phyloP scores from a whole-genome alignment of 2,888 invertebrate species.

The Anorthoa munda region DNA sequence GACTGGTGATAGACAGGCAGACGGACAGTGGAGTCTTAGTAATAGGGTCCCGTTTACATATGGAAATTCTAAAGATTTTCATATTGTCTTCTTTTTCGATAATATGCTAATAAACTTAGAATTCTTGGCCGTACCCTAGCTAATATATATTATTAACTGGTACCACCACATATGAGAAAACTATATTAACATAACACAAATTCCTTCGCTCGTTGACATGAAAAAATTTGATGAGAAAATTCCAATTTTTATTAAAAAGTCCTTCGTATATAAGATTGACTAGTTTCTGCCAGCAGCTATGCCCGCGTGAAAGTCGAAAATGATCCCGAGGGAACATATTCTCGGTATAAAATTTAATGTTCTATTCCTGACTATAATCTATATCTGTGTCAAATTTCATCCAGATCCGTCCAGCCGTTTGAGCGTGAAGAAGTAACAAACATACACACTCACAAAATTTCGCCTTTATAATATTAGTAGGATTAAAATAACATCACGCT shows the following conservation, averaged over 20 bases:
- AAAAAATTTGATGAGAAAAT: slow-evolving; percentile 33
- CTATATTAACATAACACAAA: slow-evolving; percentile 26
- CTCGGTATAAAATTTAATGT: too few relatives aligned
- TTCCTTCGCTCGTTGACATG: slow-evolving; percentile 17
- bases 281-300: not conserved
- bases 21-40: too few relatives aligned
- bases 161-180: slow-evolving; percentile 20
- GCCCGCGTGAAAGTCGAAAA: too few relatives aligned
- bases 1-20: too few relatives aligned
- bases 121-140: slow-evolving; percentile 29
- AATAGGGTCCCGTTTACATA: too few relatives aligned
- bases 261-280: slow-evolving; percentile 7
- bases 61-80: not conserved
- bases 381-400: not conserved
- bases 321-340: too few relatives aligned
- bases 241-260: slow-evolving; percentile 33
- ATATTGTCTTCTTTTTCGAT: not conserved
- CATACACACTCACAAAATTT: too few relatives aligned
- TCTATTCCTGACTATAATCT: too few relatives aligned
- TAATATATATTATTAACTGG: slow-evolving; percentile 38
- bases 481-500: too few relatives aligned
- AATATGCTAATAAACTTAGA: slow-evolving; percentile 24
- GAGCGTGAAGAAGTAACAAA: too few relatives aligned
- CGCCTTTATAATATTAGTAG: too few relatives aligned
- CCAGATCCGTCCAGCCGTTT: not conserved